A percentile compares a stretch with the other conserved stretches of the same genome.
Conservation (phyloP, 2,888 invertebrate genomes). For the Lasius platythorax region DNA sequence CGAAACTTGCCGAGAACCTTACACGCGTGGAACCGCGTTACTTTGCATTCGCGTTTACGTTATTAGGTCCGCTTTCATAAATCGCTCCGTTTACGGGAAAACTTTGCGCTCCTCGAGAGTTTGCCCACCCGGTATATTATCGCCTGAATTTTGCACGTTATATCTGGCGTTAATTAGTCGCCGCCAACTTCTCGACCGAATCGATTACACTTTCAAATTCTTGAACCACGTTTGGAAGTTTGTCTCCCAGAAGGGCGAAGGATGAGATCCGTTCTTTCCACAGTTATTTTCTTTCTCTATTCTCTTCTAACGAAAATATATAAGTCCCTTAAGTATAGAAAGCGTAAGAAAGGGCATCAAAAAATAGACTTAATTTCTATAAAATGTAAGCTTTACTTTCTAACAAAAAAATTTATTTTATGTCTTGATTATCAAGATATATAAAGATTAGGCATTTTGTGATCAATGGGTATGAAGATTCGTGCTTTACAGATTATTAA, state of each 20-base stretch:
- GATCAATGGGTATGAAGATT: not conserved
- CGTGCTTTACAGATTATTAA: not conserved
- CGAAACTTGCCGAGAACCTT: slow-evolving; percentile 69
- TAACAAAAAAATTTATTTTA: not conserved
- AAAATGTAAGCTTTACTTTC: not conserved
- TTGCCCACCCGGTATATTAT: slow-evolving; percentile 24
- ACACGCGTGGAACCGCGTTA: slow-evolving; percentile 55
- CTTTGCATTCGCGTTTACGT: slow-evolving; percentile 74
- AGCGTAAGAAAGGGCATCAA: not conserved
- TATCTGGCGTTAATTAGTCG: slow-evolving; percentile 78
- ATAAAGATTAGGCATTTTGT: not conserved
- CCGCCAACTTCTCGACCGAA: slow-evolving; percentile 45
- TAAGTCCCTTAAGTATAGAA: not conserved
- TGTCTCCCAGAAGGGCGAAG: not conserved
- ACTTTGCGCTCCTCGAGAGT: slow-evolving; percentile 62
- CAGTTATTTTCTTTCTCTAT: not conserved
- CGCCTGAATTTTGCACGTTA: slow-evolving; percentile 61
- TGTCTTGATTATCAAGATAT: not conserved
- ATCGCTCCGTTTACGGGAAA: slow-evolving; percentile 76
- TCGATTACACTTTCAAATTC: slow-evolving; percentile 73
- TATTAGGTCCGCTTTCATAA: slow-evolving; percentile 80
- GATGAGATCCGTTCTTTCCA: slow-evolving; percentile 14
- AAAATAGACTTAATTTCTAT: not conserved
- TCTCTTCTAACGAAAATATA: not conserved
- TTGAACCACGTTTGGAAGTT: slow-evolving; percentile 29